Conservation (phyloP, 2,797 vertebrate species). For the Tiaroga cobitis region DNA sequence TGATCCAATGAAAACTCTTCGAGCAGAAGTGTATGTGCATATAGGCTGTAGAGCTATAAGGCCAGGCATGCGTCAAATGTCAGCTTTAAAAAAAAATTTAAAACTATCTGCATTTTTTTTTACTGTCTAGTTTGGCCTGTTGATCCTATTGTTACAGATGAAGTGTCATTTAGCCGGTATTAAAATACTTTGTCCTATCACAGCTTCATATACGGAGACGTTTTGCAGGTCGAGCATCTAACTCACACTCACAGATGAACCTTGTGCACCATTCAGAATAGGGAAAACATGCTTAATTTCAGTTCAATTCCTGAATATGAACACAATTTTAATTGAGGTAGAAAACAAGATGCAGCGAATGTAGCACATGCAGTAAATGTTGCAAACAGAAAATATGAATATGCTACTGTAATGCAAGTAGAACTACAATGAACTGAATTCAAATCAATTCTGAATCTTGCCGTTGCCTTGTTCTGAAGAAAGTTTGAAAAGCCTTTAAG, state of each 20-base stretch:
- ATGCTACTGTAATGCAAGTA: background rate
- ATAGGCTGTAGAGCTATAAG: background rate
- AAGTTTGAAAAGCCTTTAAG: background rate
- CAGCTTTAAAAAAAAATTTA: background rate
- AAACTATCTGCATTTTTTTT: background rate
- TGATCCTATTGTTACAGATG: background rate
- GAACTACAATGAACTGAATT: background rate
- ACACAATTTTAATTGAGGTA: background rate
- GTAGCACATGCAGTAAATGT: background rate
- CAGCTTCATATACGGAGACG: background rate
- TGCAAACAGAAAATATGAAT: background rate
- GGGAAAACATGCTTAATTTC: background rate
- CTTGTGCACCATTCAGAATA: background rate
- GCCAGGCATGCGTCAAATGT: background rate
- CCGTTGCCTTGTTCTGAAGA: background rate
- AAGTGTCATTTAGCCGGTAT: background rate
- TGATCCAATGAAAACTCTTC: background rate
- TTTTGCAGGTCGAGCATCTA: background rate
- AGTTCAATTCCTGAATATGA: background rate
- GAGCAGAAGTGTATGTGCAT: background rate
- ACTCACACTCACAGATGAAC: background rate
- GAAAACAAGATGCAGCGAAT: background rate
- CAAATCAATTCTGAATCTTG: background rate
- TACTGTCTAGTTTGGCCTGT: background rate
- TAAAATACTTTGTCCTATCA: background rate